Evolutionary conservation across 2,888 invertebrate genomes (phyloP).

Genomic region (Phortica okadai): DNA sequence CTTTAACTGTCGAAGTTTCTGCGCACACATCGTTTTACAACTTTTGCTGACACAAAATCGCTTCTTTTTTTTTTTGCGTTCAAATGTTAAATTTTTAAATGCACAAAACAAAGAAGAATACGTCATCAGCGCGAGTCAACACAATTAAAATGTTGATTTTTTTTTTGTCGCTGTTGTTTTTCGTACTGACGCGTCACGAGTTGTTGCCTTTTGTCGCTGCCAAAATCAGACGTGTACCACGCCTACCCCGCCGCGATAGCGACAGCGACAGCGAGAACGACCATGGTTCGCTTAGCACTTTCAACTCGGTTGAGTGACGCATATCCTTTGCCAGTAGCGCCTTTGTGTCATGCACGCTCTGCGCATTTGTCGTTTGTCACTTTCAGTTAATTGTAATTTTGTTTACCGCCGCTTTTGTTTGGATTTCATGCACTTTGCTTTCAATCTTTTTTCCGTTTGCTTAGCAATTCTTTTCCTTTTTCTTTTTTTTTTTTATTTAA

Average conservation of each 20-base stretch:
- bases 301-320: background rate
- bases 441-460: background rate
- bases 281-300: background rate
- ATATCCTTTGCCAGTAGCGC: background rate
- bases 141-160: constrained; percentile 1
- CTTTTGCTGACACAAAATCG: no score
- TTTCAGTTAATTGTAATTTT: constrained; percentile 70
- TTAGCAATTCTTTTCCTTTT: no score
- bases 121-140: background rate
- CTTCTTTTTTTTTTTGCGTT: no score
- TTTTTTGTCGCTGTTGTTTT: background rate
- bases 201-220: background rate
- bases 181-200: background rate
- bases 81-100: no score
- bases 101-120: no score
- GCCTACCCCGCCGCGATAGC: background rate
- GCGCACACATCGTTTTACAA: no score
- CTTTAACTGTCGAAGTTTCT: no score
- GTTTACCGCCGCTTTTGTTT: constrained; percentile 51
- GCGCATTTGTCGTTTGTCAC: constrained; percentile 52
- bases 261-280: no score
- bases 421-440: constrained; percentile 13
- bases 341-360: background rate
- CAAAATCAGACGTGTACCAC: background rate
- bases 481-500: no score